Evolutionary conservation across 2,113 vertebrate species (phyloP).

Genomic region (Tychaedon coryphoeus): DNA sequence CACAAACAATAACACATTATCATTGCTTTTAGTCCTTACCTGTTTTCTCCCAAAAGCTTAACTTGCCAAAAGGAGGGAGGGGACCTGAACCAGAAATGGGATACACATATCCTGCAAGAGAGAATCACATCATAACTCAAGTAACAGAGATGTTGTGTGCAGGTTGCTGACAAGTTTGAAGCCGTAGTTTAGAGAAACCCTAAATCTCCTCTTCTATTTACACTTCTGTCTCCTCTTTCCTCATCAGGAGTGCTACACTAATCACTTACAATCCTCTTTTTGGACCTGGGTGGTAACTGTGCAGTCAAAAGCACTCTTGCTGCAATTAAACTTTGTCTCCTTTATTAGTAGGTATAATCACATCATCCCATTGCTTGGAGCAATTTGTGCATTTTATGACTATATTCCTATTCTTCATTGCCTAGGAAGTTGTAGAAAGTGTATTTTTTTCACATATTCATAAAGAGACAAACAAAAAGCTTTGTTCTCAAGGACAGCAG

Average conservation of each 20-base stretch:
- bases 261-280: neutral
- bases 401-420: neutral
- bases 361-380: neutral
- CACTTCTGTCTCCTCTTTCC: neutral
- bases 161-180: constrained; percentile 44
- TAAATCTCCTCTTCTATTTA: constrained; percentile 15
- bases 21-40: neutral
- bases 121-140: constrained; percentile 7
- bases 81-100: neutral
- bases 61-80: neutral
- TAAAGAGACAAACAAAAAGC: neutral
- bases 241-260: neutral
- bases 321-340: neutral
- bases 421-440: neutral
- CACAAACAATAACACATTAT: constrained; percentile 1
- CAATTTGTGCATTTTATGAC: neutral
- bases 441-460: neutral
- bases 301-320: neutral
- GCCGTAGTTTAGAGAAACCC: neutral
- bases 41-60: neutral
- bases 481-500: neutral
- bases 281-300: neutral
- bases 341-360: neutral
- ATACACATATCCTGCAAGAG: neutral
- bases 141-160: neutral